Percentiles rank a stretch among this genome's conserved stretches.
phyloP scores from a whole-genome alignment of 2,113 vertebrate species.

The Parotia lawesii region DNA sequence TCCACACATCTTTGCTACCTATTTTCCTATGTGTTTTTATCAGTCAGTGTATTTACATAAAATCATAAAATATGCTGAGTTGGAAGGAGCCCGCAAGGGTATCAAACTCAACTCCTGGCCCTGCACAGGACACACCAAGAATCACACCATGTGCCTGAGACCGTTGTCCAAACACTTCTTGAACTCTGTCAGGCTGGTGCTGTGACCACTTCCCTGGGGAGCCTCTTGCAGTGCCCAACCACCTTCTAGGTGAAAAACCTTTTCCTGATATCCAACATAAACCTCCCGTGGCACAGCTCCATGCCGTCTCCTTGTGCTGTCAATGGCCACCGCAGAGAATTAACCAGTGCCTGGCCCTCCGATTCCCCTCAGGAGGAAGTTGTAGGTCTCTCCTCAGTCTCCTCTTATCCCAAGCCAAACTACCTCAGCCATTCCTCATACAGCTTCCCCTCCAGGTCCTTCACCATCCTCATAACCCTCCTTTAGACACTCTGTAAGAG shows the following conservation, averaged over 20 bases:
- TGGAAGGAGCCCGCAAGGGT: not conserved
- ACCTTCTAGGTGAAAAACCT: not conserved
- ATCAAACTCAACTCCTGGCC: not conserved
- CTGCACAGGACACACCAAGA: not conserved
- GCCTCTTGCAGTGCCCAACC: fast-evolving
- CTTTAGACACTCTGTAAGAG: not conserved
- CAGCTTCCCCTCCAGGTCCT: fast-evolving
- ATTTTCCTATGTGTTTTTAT: not conserved
- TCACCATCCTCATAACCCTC: not conserved
- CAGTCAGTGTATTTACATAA: not conserved
- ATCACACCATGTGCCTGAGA: not conserved
- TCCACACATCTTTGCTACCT: not conserved
- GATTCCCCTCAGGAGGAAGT: not conserved
- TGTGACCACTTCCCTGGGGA: too few relatives aligned
- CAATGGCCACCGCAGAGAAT: too few relatives aligned
- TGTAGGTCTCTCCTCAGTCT: not conserved
- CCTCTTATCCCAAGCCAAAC: not conserved
- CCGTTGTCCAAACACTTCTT: not conserved
- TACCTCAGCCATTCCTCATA: not conserved
- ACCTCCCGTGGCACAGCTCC: not conserved
- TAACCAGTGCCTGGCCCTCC: not conserved
- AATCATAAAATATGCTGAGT: not conserved
- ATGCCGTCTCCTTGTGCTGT: not conserved
- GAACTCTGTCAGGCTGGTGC: not conserved
- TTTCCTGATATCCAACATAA: not conserved